phyloP scores from a whole-genome alignment of 2,888 invertebrate species.

The Anoplius nigerrimus region DNA sequence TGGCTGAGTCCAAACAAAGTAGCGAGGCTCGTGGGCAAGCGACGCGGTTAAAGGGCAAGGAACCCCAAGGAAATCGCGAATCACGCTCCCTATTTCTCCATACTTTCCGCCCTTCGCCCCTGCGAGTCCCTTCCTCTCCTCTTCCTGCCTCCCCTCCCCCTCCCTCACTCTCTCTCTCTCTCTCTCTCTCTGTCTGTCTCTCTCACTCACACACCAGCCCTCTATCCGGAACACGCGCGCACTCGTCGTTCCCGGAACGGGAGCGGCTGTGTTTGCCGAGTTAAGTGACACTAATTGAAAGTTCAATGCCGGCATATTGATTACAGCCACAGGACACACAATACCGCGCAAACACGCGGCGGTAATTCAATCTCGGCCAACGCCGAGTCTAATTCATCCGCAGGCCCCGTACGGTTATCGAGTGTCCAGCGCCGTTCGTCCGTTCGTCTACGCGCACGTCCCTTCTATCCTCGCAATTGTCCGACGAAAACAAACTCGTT shows the following conservation, averaged over 20 bases:
- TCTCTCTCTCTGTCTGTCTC: neutral
- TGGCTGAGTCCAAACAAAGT: constrained; percentile 43
- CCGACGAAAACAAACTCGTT: constrained; percentile 28
- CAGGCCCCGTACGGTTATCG: neutral
- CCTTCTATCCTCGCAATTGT: constrained; percentile 20
- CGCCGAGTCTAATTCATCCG: constrained; percentile 58
- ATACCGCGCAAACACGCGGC: constrained; percentile 57
- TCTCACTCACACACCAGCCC: neutral
- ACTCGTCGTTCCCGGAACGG: constrained; percentile 49
- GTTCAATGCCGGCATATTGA: constrained; percentile 70
- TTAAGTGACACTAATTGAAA: constrained; percentile 75
- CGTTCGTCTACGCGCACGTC: constrained; percentile 18
- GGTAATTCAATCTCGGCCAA: constrained; percentile 62
- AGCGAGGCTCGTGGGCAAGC: constrained; percentile 7
- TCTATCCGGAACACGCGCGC: constrained; percentile 26
- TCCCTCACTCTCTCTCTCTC: neutral
- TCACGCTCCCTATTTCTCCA: too few relatives aligned
- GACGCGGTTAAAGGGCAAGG: constrained; percentile 42
- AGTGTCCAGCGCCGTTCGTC: too few relatives aligned
- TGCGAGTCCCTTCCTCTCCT: neutral
- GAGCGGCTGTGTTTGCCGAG: constrained; percentile 71
- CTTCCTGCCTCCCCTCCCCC: neutral
- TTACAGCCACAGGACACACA: constrained; percentile 62
- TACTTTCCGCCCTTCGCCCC: too few relatives aligned
- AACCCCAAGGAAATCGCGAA: too few relatives aligned